Base-by-base conservation (phyloP, 2,113 vertebrate species). In the Vireo altiloquus region DNA sequence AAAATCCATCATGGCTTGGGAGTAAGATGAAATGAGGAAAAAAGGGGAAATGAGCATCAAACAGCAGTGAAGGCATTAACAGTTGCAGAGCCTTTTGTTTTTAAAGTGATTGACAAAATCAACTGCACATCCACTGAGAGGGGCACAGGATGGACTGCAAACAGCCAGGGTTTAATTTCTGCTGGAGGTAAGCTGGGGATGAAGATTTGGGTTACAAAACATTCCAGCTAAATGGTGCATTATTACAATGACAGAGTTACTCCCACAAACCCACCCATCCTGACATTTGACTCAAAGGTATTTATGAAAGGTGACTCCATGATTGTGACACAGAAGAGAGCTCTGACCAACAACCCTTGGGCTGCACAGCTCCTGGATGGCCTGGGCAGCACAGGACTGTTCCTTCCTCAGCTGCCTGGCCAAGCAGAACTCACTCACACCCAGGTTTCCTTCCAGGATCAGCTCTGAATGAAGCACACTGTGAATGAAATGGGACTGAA, bases 1-100 rank as follows among this genome's bases (percentile, higher is more conserved):
- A 97, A 93, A 96, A 94, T 60, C 92, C 68, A 96, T 97, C 94
- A 96, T 0, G 0, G 79, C 82, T 78, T 74, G 68, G 59, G 70
- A 88, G 75, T 28, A 57, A 93, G 90, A 95, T 40, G 64, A 52
- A 74, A 81, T 83, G 50, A 64, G 92, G 64, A 93, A 96, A 52
- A 74, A 81, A 81, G 50, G 68, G 92, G 64, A 93, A 96, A 94
- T 46, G 85, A 95, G 90, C 94, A 86, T n/a, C 11, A 11, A 80
- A 66, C 27, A 88, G 82, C 61, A 94, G 42, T 35, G 79, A 83
- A 77, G 68, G 50, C 88, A 83, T 90, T 88, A 90, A 92, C 82
- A 94, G 25, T 44, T 70, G 63, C 79, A 90, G 92, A 87, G 75
- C 63, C 47, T 54, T 91, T 95, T 78, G 63, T 46, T 92, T 84